These are phyloP conservation scores for Ariolimax columbianus DNA, from an alignment of 2,888 invertebrate species.

Conservation along the genomic window DNA sequence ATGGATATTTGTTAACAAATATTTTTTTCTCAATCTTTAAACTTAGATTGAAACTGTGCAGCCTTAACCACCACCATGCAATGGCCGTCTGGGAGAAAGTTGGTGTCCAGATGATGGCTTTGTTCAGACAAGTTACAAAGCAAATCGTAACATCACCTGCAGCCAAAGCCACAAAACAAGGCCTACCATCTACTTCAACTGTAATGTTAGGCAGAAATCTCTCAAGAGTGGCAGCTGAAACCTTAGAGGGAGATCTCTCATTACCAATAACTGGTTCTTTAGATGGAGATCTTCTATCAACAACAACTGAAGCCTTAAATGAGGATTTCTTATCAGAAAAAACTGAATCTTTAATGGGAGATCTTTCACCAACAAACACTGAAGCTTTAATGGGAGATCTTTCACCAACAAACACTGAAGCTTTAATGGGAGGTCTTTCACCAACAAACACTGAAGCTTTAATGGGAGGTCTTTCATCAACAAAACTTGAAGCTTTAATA, in stretches of 20 bases:
- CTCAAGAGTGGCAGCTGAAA: background rate
- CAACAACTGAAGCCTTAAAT: background rate
- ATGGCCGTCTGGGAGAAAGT: constrained; percentile 31
- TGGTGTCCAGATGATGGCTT: constrained; percentile 16
- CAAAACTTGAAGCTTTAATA: too few relatives aligned
- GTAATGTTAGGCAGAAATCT: background rate
- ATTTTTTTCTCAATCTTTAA: background rate
- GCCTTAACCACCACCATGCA: constrained; percentile 24
- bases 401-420: too few relatives aligned
- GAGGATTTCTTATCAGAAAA: background rate
- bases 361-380: too few relatives aligned
- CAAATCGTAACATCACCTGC: background rate
- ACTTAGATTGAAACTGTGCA: background rate
- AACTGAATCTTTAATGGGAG: too few relatives aligned
- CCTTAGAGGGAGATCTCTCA: background rate
- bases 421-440: too few relatives aligned
- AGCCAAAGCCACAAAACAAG: background rate
- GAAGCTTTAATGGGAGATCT: too few relatives aligned
- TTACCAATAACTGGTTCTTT: background rate
- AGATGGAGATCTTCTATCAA: background rate
- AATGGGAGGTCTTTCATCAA: too few relatives aligned
- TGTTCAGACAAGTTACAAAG: constrained; percentile 31
- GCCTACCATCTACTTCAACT: background rate
- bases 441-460: too few relatives aligned
- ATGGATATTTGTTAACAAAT: background rate